phyloP scores from a whole-genome alignment of 1,140 invertebrate genomes.

The Semibalanus balanoides region DNA sequence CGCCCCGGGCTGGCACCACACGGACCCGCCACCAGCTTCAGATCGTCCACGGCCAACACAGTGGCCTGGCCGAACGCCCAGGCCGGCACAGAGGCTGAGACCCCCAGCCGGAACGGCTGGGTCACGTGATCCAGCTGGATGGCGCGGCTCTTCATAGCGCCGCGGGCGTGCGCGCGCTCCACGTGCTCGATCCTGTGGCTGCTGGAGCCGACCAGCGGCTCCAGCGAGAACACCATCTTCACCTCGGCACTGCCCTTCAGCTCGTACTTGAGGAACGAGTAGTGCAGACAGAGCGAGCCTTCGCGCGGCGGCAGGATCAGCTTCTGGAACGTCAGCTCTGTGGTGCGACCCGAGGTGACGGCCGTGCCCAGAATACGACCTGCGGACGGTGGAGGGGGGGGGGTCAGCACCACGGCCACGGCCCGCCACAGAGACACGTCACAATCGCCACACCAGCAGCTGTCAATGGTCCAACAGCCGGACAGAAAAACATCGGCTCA shows the following conservation, averaged over 20 bases:
- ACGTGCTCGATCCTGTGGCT: neutral
- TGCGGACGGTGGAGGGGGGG: neutral
- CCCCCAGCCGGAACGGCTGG: neutral
- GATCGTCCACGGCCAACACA: neutral
- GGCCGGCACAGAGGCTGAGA: neutral
- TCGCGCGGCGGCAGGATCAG: neutral
- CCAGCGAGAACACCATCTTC: neutral
- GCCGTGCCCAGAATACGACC: neutral
- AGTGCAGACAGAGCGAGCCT: neutral
- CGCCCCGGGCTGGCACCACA: neutral
- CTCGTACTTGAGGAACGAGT: neutral
- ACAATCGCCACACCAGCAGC: too few relatives aligned
- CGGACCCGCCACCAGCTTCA: neutral
- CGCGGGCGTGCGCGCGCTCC: neutral
- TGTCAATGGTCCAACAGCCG: too few relatives aligned
- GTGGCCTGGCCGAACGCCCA: slow-evolving; percentile 1
- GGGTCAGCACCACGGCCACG: neutral
- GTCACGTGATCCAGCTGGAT: neutral
- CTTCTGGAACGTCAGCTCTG: neutral
- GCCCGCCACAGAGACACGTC: too few relatives aligned
- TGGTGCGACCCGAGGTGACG: neutral
- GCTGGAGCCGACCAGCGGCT: neutral
- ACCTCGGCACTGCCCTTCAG: neutral
- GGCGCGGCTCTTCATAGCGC: neutral
- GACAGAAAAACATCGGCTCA: too few relatives aligned